Conservation (phyloP, 2,113 vertebrate species). For the Triplophysa tibetana region DNA sequence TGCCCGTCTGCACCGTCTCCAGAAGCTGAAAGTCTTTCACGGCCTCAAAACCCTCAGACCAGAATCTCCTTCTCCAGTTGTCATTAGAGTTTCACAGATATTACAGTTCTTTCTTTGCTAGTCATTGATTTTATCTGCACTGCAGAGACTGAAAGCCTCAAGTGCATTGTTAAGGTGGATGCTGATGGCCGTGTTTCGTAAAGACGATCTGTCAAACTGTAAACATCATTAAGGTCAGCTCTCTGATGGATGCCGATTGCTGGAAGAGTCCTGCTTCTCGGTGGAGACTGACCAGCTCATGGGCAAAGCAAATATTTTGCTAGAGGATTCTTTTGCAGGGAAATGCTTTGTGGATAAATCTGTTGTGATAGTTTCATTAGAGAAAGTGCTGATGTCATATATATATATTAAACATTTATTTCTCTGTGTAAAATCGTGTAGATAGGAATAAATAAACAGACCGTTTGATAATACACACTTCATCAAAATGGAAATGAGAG, state of each 20-base stretch:
- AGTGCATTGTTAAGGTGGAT: conserved; percentile 32
- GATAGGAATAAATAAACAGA: conserved; percentile 43
- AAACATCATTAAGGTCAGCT: conserved; percentile 48
- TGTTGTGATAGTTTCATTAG: conserved; percentile 46
- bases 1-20: conserved; percentile 25
- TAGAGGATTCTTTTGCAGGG: conserved; percentile 1
- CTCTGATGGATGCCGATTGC: conserved; percentile 35
- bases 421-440: neutral
- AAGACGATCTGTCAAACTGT: conserved; percentile 39
- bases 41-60: conserved; percentile 12
- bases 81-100: conserved; percentile 21
- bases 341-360: conserved; percentile 23
- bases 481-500: conserved; percentile 54
- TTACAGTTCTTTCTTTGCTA: conserved; percentile 23
- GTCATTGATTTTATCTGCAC: conserved; percentile 37
- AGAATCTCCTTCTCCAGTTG: neutral
- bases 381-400: conserved; percentile 17
- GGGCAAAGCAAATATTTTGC: conserved; percentile 17
- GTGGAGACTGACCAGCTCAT: neutral
- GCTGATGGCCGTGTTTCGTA: conserved; percentile 32
- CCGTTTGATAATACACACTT: conserved; percentile 44
- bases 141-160: conserved; percentile 24
- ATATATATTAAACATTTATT: too few relatives aligned
- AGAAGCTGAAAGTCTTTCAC: conserved; percentile 20
- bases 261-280: neutral